Evolutionary conservation across 2,113 vertebrate species (phyloP), one percentile per base, ranked within the genome.

Genomic region (Odocoileus virginianus): DNA sequence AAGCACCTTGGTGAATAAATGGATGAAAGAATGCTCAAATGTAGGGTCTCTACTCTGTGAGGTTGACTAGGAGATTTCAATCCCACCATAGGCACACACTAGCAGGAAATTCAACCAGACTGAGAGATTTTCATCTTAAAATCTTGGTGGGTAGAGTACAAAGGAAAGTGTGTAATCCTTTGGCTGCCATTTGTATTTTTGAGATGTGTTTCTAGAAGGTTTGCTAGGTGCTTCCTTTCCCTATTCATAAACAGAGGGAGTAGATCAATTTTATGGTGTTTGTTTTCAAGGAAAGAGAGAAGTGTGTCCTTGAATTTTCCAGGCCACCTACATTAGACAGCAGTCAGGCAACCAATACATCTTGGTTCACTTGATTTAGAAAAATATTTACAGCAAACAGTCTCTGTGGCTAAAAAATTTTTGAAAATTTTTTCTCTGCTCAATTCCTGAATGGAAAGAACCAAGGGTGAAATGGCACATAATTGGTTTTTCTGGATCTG

Each of bases 291-390:
- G 64, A 79, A 94, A 91, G 21, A 30, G 33, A 94, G 91, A 91
- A 17, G 11, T 28, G 27, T 82, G 10, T 87, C 19, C 25, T 96
- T 89, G 71, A 86, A 52, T 90, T 86, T 83, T n/a, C 16, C 27
- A 95, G 55, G 12, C 15, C 15, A 79, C 30, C n/a, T 45, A 60
- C 16, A 23, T 88, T 61, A 89, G 50, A 74, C 25, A 81, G 33
- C 30, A 91, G 25, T 28, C 7, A n/a, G n/a, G 9, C 16, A 71
- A 43, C 33, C 0, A 15, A 43, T 9, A 21, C 1, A 9, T 52
- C 67, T 92, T 82, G n/a, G 28, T 71, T 96, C 67, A 57, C 43
- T 76, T 95, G 78, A 60, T 71, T 97, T 58, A 95, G 43, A 60
- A 74, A 97, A 84, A 50, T 64, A 82, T 57, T 54, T 23, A 54